Evolutionary conservation across 2,797 vertebrate species (phyloP).

Genomic region (Galago senegalensis): DNA sequence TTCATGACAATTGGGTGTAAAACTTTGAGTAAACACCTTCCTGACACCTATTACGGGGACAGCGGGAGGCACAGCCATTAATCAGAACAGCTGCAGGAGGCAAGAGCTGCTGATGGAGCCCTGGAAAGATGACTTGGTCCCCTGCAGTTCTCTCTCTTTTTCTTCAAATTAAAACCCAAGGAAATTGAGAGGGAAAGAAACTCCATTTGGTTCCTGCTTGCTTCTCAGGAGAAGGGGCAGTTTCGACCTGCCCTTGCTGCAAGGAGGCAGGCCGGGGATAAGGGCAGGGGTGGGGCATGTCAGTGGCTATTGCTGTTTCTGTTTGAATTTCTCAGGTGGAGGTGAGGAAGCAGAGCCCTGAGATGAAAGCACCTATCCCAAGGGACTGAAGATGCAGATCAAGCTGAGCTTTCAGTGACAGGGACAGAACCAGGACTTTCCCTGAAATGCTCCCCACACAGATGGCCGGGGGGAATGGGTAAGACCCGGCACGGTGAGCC

Average conservation of each 20-base stretch:
- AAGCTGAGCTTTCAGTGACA: not conserved
- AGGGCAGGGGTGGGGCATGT: not conserved
- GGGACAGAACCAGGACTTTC: not conserved
- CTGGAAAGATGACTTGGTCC: conserved; percentile 85
- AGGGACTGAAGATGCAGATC: too few species aligned
- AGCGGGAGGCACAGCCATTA: conserved; percentile 86
- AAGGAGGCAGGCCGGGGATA: not conserved
- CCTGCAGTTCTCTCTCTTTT: conserved; percentile 80
- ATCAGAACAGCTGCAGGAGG: conserved; percentile 89
- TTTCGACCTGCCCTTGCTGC: not conserved
- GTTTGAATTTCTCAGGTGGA: not conserved
- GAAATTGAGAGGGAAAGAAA: conserved; percentile 71
- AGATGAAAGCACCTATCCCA: too few species aligned
- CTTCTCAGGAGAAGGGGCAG: conserved; percentile 36
- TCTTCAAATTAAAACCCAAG: conserved; percentile 84
- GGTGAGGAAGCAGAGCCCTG: not conserved
- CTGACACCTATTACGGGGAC: conserved; percentile 89
- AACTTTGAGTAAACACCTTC: conserved; percentile 89
- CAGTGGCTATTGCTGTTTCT: not conserved
- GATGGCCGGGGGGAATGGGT: not conserved
- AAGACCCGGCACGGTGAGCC: not conserved
- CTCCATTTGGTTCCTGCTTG: conserved; percentile 51
- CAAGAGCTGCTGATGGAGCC: conserved; percentile 86
- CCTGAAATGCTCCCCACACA: not conserved
- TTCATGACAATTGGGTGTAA: conserved; percentile 88